A percentile compares a stretch with the other conserved stretches of the same genome.
Evolutionary conservation across 2,797 vertebrate genomes (phyloP).

Genomic region (Valencia hispanica): DNA sequence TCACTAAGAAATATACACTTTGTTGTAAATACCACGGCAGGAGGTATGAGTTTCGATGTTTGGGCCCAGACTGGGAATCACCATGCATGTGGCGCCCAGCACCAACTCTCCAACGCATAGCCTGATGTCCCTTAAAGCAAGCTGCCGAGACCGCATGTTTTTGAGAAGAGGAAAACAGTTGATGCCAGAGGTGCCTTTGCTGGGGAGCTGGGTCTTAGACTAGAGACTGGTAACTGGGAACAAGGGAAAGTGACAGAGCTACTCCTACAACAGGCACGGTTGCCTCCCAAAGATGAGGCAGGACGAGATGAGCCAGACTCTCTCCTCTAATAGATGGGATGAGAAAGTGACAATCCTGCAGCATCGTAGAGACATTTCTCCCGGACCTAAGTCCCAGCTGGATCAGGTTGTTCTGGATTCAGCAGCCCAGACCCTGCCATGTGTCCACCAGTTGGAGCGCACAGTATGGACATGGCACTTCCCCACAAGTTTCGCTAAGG

Average conservation of each 20-base stretch:
- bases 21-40: not conserved
- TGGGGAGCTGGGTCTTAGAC: too few species aligned
- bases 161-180: not conserved
- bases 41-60: not conserved
- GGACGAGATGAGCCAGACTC: not conserved
- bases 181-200: not conserved
- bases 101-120: not conserved
- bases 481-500: too few species aligned
- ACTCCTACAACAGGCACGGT: too few species aligned
- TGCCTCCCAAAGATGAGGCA: too few species aligned
- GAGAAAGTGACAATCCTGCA: not conserved
- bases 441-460: too few species aligned
- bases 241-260: too few species aligned
- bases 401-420: too few species aligned
- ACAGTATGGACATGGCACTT: too few species aligned
- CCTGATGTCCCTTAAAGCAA: not conserved
- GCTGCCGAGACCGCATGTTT: not conserved
- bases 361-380: not conserved
- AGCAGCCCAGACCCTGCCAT: too few species aligned
- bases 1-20: not conserved
- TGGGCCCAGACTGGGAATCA: not conserved
- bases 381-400: not conserved
- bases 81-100: not conserved
- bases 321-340: not conserved
- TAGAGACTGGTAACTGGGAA: too few species aligned